phyloP scores from a whole-genome alignment of 2,888 invertebrate species.

The Muscina levida region DNA sequence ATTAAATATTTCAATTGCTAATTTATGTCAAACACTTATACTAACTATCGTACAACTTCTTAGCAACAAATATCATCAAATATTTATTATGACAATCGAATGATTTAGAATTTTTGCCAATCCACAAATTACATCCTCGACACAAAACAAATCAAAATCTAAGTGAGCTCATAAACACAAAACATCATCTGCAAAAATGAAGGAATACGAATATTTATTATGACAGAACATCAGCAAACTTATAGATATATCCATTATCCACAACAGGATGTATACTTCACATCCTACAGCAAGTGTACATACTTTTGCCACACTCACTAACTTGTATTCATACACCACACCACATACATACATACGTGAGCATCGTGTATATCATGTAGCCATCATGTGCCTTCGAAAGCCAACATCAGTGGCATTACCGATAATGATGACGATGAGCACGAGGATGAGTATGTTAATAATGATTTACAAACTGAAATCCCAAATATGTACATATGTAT shows the following conservation, averaged over 20 bases:
- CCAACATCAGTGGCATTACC: constrained; percentile 2
- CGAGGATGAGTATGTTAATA: constrained; percentile 28
- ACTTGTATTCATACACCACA: background rate
- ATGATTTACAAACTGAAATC: constrained; percentile 32
- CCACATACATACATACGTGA: background rate
- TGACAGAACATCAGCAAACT: constrained; percentile 2
- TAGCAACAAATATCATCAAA: constrained; percentile 27
- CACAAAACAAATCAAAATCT: background rate
- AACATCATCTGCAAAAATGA: constrained; percentile 14
- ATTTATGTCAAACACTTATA: too few relatives aligned
- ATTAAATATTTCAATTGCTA: background rate
- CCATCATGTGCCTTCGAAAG: background rate
- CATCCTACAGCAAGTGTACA: too few relatives aligned
- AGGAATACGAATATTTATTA: constrained; percentile 11
- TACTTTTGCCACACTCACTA: background rate
- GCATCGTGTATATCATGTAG: background rate
- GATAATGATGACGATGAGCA: background rate
- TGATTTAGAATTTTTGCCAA: constrained; percentile 28
- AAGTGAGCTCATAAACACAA: background rate
- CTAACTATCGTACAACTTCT: too few relatives aligned
- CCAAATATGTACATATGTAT: background rate
- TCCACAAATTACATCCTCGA: background rate
- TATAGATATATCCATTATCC: too few relatives aligned
- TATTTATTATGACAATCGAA: constrained; percentile 27
- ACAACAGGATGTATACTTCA: too few relatives aligned